Conservation (phyloP, 2,113 vertebrate genomes). For the Limanda limanda region DNA sequence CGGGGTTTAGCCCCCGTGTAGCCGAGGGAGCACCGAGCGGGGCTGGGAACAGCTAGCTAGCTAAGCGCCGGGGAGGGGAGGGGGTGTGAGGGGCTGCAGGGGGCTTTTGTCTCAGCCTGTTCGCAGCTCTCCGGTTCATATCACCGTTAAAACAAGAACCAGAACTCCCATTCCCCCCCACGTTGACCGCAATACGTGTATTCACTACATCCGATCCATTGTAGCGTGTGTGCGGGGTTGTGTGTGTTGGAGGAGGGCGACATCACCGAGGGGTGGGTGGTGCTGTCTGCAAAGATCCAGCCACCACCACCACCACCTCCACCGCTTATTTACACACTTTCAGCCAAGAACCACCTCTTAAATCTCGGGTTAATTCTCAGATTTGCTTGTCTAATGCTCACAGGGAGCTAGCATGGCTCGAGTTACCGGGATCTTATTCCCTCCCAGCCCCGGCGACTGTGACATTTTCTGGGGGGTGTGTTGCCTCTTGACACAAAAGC, state of each 20-base stretch:
- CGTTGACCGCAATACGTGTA: too few relatives aligned
- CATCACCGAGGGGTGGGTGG: slow-evolving; percentile 50
- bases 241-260: slow-evolving; percentile 45
- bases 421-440: slow-evolving; percentile 27
- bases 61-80: slow-evolving; percentile 65
- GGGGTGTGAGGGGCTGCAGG: slow-evolving; percentile 73
- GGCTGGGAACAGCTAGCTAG: slow-evolving; percentile 63
- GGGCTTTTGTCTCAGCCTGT: slow-evolving; percentile 79
- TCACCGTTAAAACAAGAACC: slow-evolving; percentile 23
- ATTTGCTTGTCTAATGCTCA: slow-evolving; percentile 7
- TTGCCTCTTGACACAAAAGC: slow-evolving; percentile 79
- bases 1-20: slow-evolving; percentile 21
- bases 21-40: slow-evolving; percentile 37
- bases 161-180: too few relatives aligned
- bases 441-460: slow-evolving; percentile 52
- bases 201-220: too few relatives aligned
- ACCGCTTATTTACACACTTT: slow-evolving; percentile 41
- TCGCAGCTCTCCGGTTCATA: slow-evolving; percentile 36
- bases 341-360: not conserved
- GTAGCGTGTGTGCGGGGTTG: not conserved
- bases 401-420: slow-evolving; percentile 49
- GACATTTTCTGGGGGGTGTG: slow-evolving; percentile 79
- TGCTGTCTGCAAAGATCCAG: slow-evolving; percentile 47
- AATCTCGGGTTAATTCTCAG: not conserved
- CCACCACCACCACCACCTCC: not conserved